Conservation (phyloP, 2,888 invertebrate genomes). For the Drosophila meridiana region DNA sequence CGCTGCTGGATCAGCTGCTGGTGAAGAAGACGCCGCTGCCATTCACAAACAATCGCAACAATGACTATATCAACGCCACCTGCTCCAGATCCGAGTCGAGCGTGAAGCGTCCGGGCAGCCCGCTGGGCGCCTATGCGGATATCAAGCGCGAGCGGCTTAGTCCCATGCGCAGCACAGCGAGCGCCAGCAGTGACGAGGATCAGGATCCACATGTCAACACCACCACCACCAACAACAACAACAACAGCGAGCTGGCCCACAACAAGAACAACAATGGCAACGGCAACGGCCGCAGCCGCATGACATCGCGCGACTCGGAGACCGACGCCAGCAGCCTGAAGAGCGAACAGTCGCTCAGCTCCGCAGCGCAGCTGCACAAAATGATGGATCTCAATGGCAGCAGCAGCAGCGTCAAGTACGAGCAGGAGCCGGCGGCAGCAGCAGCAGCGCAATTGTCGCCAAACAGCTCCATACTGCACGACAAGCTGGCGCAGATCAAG, state of each 20-base stretch:
- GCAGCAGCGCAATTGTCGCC: constrained; percentile 32
- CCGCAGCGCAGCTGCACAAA: constrained; percentile 58
- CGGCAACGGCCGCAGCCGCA: constrained; percentile 71
- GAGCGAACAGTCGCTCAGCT: constrained; percentile 67
- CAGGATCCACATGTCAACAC: constrained; percentile 37
- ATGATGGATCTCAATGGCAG: constrained; percentile 82
- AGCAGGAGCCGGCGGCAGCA: constrained; percentile 34
- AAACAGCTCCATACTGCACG: constrained; percentile 80
- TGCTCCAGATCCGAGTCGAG: constrained; percentile 48
- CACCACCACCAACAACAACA: constrained; percentile 63
- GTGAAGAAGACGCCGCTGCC: constrained; percentile 86
- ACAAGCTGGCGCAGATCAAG: constrained; percentile 84
- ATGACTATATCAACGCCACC: constrained; percentile 67
- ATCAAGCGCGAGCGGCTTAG: constrained; percentile 87
- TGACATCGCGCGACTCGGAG: constrained; percentile 81
- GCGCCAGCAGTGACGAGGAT: constrained; percentile 69
- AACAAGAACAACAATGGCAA: constrained; percentile 63
- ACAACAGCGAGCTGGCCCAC: constrained; percentile 56
- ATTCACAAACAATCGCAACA: constrained; percentile 78
- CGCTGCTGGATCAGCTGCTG: constrained; percentile 88
- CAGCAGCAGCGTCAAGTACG: constrained; percentile 62
- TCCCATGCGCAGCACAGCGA: constrained; percentile 62
- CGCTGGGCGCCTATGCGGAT: constrained; percentile 84
- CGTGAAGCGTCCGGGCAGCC: constrained; percentile 83
- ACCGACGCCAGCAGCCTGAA: constrained; percentile 80